Base-by-base conservation (phyloP, 2,797 vertebrate species). In the Pelobates cultripes region DNA sequence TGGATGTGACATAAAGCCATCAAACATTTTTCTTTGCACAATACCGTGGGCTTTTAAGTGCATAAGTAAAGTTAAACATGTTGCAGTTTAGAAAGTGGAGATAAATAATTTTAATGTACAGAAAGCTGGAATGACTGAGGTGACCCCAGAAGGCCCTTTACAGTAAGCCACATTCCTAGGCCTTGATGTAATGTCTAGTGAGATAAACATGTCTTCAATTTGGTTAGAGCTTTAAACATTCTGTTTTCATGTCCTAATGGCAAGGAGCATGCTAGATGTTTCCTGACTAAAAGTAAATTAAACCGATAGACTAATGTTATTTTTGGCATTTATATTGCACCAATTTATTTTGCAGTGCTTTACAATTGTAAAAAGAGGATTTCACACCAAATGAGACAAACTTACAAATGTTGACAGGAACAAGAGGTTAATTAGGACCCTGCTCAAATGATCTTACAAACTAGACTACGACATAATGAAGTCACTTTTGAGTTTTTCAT, bases 111-210 rank as follows among this genome's bases (percentile, higher is more conserved):
- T 13, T 69, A 73, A 82, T 82, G 63, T 78, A 78, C 45, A 53
- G 4, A 71, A 66, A 79, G 74, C 63, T 76, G 17, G 12, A 43
- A 41, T 41, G 10, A 13, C 43, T 79, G 66, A 70, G 67, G 67
- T 84, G 73, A 80, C 77, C 77, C 61, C 73, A 57, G 43, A 80
- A 84, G 45, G 73, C 73, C 67, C 60, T 79, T 71, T 68, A 57
- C 15, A 79, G 76, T 44, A 64, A 84, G 72, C 43, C 41, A 68
- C 72, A 84, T 84, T 84, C 82, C 77, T 45, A 17, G 40, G 57
- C 13, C 15, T 43, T 79, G 73, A 74, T 71, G 82, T 75, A 68
- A 84, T 66, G 67, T 15, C 76, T 70, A 45, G 43, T 40, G 45
- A 55, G 67, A 81, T 71, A 79, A 84, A 72, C 61, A 78, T 43